Evolutionary conservation across 2,888 invertebrate genomes (phyloP), one percentile per base, ranked within the genome.

Genomic region (Drosophila hawaiiensis): DNA sequence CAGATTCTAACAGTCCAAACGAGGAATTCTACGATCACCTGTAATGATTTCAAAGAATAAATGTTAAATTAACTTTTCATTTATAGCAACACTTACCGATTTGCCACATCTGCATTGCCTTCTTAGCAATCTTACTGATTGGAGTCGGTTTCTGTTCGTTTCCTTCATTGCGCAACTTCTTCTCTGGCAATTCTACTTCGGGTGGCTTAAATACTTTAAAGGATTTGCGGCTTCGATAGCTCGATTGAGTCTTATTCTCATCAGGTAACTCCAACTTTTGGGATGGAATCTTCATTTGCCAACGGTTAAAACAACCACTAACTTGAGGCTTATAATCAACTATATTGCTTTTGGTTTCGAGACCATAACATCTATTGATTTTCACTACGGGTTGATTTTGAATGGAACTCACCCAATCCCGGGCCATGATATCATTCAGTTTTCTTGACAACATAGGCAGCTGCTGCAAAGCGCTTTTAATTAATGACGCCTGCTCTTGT

Each of bases 351-450:
- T 12, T 61, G 9, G n/a, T 12, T 3, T 52, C 54, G 29, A 22
- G 10, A 7, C 31, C 43, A n/a, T 28, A 4, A 4, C 19, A 22
- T 5, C 16, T 28, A 22, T 25, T 60, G 2, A n/a, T 22, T 28
- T 28, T 50, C 4, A 19, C 2, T 19, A 10, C 10, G 9, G 14
- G 4, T 28, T 12, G 4, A 28, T 31, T 29, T n/a, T 6, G 9
- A 12, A 7, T 3, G 7, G n/a, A 41, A 9, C 3, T 41, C 2
- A 16, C 5, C 10, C 7, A 22, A n/a, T 59, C 43, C 6, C 35
- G 12, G 10, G 49, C 43, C 75, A 75, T 75, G 3, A 76, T 49
- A 10, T 31, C 14, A 9, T n/a, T 31, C 2, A 76, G 62, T 53
- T 67, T 75, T 7, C 22, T 67, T 1, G 76, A 52, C n/a, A 66